Evolutionary conservation across 2,888 invertebrate species (phyloP), one percentile per base, ranked within the genome.

Genomic region (Tachina fera): DNA sequence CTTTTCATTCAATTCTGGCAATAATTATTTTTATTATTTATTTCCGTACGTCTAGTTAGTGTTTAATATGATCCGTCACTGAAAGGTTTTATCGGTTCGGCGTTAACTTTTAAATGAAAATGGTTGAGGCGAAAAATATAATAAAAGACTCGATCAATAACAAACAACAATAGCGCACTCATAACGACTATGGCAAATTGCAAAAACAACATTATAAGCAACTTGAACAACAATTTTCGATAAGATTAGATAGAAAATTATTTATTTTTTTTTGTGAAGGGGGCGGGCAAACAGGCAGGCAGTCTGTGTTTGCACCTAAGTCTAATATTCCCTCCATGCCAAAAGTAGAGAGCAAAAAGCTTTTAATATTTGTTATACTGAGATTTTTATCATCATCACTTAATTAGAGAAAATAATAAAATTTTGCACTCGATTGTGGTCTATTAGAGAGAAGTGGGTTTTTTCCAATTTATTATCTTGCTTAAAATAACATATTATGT

Each of bases 41-140:
- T 41, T 47, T 65, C 31, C 67, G 63, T 75, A 89, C 88, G 89
- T 89, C 90, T 90, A 88, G 81, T 86, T 84, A 72, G 88, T 86
- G 76, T 87, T 89, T 88, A 80, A 85, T 85, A 77, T 89, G 87
- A 88, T 88, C 87, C 88, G 87, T 83, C 67, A 91, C 90, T 91
- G 89, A 89, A 89, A 87, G 87, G 80, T 39, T 71, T 51, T 76
- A 71, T 45, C 45, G 63, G 79, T 72, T 67, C 58, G 74, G 58
- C 83, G 56, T 67, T 80, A 49, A 75, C 53, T 86, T 86, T 80
- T 86, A 86, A 86, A 80, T 68, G 53, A 86, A 22, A 22, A 72
- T 76, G 31, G 51, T 68, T 56, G 60, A 43, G 31, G 13, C 9
- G n/a, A 31, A 79, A 65, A 56, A 41, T 61, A 45, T 22, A 31